Conservation (phyloP, 2,888 invertebrate genomes). For the Drosophila pseudotakahashii region DNA sequence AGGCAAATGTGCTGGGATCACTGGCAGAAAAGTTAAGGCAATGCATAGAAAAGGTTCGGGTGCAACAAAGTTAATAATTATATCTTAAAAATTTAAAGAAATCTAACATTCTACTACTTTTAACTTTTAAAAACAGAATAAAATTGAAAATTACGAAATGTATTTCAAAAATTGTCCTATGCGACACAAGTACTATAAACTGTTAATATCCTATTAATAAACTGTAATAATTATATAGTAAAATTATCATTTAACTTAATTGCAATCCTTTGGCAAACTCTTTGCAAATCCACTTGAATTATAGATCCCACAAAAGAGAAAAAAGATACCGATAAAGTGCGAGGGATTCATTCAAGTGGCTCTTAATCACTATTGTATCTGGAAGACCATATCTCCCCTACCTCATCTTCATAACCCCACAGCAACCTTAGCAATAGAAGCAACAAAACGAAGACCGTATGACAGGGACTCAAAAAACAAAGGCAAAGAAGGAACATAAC, state of each 20-base stretch:
- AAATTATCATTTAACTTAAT: no score
- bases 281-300: not conserved
- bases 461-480: constrained; percentile 58
- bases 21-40: not conserved
- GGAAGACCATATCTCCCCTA: not conserved
- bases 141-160: no score
- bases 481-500: constrained; percentile 59
- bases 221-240: no score
- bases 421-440: constrained; percentile 21
- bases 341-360: constrained; percentile 31
- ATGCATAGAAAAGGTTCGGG: no score
- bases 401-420: not conserved
- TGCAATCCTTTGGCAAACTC: not conserved
- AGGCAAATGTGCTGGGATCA: constrained; percentile 49
- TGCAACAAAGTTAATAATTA: no score
- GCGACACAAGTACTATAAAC: no score
- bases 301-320: not conserved
- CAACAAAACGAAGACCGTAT: constrained; percentile 1
- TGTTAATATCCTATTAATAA: no score
- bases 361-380: constrained; percentile 32
- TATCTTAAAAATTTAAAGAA: no score
- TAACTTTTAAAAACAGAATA: no score
- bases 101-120: no score
- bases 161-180: no score
- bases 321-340: constrained; percentile 4